Base-by-base conservation (phyloP, 2,888 invertebrate species). In the Eupithecia inturbata region DNA sequence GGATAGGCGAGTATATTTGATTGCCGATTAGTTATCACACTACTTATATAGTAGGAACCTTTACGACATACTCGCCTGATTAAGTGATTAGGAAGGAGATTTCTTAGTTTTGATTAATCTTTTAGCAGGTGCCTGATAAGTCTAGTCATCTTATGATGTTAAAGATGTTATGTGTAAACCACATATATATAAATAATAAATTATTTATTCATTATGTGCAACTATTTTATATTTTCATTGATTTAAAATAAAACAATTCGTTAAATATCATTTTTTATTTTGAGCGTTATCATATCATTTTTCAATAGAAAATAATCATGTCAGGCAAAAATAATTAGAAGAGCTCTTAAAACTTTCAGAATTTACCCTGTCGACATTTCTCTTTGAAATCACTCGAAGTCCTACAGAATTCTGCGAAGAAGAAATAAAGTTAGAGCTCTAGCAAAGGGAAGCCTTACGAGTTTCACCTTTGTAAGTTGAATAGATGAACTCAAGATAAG, bases 91-190 rank as follows among this genome's bases (percentile, higher is more conserved):
- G 5, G 26, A 12, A 26, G 26, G 57, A 57, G 57, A 26, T 57
- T 57, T 26, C 14, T 57, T 57, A 57, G 26, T 26, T 57, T 57
- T 57, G 12, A 26, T 22, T 57, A 53, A 3, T 53, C 19, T 49
- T n/a, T 63, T 49, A 62, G 49, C 31, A 6, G 31, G 33, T 62
- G 31, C 45, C 45, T 49, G 36, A 39, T 41, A 60, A 68, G 33
- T 78, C 79, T 79, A 78, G 78, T 79, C 76, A 72, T 60, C 72
- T 68, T 75, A 73, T 75, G 68, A 72, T 78, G 68, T 71, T 64
- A 68, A 14, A 67, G 41, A 72, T 62, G 69, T 71, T 71, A 64
- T 68, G 12, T 39, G 9, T n/a, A n/a, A n/a, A n/a, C n/a, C n/a
- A n/a, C n/a, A n/a, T n/a, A n/a, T n/a, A n/a, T n/a, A n/a, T n/a